Base-by-base conservation (phyloP, 2,888 invertebrate species). In the Dioctria rufipes region DNA sequence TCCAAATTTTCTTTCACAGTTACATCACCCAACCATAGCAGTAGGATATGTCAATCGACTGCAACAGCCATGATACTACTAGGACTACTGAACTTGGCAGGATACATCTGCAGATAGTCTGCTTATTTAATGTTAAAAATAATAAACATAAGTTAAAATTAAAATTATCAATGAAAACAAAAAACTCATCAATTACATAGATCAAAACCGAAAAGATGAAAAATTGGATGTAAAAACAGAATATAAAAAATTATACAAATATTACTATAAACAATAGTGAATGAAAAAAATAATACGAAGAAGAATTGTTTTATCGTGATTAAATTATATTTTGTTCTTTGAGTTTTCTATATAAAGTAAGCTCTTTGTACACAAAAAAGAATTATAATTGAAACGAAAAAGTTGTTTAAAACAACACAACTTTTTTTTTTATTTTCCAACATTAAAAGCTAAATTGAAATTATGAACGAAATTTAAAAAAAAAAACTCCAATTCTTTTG, bases 41-140 rank as follows among this genome's bases (percentile, higher is more conserved):
- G 25, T 39, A 46, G 77, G 63, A 77, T 77, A 77, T 46, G 6
- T 8, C 1, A 25, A 13, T 37, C 43, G 11, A 37, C 37, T 40
- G n/a, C 25, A 25, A 25, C 46, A 49, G 13, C 43, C 25, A 13
- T 77, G n/a, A 39, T 46, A 8, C n/a, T 63, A 13, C 40, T 77
- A 49, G 77, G 37, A n/a, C 39, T 77, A 42, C 13, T 63, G 61
- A 63, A 60, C 42, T 46, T 63, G 46, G 9, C 13, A 11, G 37
- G 49, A 13, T 9, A 63, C 63, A 77, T 77, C 40, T 63, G 3
- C 77, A 77, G 77, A 77, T 77, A 77, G 77, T 77, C 49, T 77
- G 77, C 63, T 77, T 77, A 37, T 39, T 46, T 69, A 51, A 51
- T 37, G 43, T 25, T 43, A 4, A 5, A 46, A 69, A 69, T 9